Conservation (phyloP, 2,113 vertebrate genomes). For the Apteryx mantelli region DNA sequence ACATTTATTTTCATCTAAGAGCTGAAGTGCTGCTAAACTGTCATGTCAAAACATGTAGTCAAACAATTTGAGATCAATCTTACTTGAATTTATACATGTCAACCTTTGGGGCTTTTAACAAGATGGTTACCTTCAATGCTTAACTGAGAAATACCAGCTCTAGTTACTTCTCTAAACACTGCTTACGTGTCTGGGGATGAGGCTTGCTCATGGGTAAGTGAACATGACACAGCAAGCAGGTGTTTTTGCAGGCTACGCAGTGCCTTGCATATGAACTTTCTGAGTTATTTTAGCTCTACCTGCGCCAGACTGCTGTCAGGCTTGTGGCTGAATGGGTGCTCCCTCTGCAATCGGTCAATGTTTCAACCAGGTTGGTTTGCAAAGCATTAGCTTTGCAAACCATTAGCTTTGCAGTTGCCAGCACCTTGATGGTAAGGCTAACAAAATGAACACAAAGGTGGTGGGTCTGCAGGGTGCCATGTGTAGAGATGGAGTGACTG, state of each 20-base stretch:
- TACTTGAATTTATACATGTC: neutral
- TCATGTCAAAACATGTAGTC: neutral
- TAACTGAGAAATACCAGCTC: neutral
- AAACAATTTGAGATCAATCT: neutral
- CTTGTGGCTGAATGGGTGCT: neutral
- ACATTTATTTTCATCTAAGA: neutral
- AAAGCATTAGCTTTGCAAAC: too few relatives aligned
- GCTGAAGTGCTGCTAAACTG: neutral
- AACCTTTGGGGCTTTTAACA: neutral
- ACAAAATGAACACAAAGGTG: neutral
- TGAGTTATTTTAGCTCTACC: neutral
- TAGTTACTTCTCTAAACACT: neutral
- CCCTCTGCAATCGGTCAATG: neutral
- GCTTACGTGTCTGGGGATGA: neutral
- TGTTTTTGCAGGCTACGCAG: neutral
- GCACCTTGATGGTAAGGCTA: too few relatives aligned
- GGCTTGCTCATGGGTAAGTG: neutral
- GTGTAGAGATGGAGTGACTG: too few relatives aligned
- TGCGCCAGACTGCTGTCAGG: neutral
- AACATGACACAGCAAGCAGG: neutral
- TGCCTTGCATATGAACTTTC: neutral
- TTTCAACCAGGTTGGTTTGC: too few relatives aligned
- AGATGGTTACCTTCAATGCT: neutral
- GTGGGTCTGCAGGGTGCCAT: neutral
- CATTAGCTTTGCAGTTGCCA: neutral